Percentiles rank a stretch among this genome's conserved stretches.
These are phyloP conservation scores for Hippocampus abdominalis DNA, from an alignment of 2,113 vertebrate genomes.

Conservation along the genomic window DNA sequence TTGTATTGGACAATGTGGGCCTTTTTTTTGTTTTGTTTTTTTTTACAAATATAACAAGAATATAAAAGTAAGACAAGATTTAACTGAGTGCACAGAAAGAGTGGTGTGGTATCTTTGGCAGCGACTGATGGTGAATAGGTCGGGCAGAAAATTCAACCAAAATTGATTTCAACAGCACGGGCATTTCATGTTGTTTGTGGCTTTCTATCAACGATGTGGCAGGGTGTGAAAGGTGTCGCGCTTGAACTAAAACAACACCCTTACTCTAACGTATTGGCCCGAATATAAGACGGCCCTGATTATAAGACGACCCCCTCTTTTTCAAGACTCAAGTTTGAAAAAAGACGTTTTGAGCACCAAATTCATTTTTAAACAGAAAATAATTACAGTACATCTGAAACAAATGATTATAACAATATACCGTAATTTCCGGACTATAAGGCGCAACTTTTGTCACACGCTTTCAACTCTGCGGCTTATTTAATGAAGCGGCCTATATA, in stretches of 20 bases:
- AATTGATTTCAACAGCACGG: background rate
- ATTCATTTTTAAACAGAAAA: no score
- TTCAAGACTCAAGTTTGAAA: no score
- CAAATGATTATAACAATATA: no score
- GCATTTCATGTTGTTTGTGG: background rate
- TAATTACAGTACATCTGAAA: no score
- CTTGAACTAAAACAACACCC: background rate
- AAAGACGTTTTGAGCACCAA: no score
- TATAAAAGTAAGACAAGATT: constrained; percentile 62
- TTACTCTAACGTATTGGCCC: no score
- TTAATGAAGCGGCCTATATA: no score
- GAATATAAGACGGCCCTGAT: no score
- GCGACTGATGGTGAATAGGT: constrained; percentile 8
- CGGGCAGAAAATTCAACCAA: constrained; percentile 6
- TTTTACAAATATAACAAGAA: constrained; percentile 61
- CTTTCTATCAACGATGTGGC: background rate
- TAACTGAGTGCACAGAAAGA: constrained; percentile 47
- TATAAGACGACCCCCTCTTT: no score
- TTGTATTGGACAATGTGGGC: constrained; percentile 54
- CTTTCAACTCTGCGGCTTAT: no score
- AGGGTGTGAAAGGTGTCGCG: background rate
- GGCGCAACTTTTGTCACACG: no score
- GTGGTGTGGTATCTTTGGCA: constrained; percentile 27
- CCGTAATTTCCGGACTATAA: no score
- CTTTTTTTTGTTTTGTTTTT: constrained; percentile 28